A percentile compares a stretch with the other conserved stretches of the same genome.
These are phyloP conservation scores for Aquatica leii DNA, from an alignment of 2,888 invertebrate species.

Conservation along the genomic window DNA sequence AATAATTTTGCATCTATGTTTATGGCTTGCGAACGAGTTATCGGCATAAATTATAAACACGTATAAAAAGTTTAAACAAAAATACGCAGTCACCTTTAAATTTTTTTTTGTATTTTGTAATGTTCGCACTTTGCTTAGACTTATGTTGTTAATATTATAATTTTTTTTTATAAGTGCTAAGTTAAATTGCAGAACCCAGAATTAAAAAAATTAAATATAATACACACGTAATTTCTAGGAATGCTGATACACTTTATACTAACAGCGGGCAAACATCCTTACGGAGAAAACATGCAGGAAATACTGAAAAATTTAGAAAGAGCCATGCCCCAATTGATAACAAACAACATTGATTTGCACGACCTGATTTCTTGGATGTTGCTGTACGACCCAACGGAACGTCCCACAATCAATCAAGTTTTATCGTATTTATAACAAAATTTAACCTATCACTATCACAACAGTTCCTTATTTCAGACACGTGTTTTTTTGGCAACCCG, in stretches of 20 bases:
- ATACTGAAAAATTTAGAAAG: constrained; percentile 56
- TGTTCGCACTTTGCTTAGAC: no score
- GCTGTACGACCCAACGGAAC: constrained; percentile 52
- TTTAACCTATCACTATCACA: neutral
- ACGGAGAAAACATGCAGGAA: constrained; percentile 53
- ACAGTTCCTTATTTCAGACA: constrained; percentile 46
- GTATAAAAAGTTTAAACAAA: no score
- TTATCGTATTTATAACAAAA: constrained; percentile 53
- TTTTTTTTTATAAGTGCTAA: no score
- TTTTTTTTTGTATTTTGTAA: no score
- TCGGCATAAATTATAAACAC: no score
- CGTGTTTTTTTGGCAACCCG: constrained; percentile 54
- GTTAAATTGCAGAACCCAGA: no score
- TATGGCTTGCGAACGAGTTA: no score
- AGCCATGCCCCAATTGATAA: constrained; percentile 45
- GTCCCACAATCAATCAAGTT: constrained; percentile 56
- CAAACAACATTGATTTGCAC: constrained; percentile 51
- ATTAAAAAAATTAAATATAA: no score
- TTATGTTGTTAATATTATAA: no score
- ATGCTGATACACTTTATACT: constrained; percentile 59
- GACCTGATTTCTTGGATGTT: constrained; percentile 59
- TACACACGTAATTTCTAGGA: constrained; percentile 44
- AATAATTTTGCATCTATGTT: no score
- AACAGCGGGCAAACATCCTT: constrained; percentile 58
- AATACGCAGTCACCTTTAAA: no score